Percentiles rank a stretch among this genome's conserved stretches.
Evolutionary conservation across 2,113 vertebrate genomes (phyloP).

Genomic region (Oenanthe melanoleuca): DNA sequence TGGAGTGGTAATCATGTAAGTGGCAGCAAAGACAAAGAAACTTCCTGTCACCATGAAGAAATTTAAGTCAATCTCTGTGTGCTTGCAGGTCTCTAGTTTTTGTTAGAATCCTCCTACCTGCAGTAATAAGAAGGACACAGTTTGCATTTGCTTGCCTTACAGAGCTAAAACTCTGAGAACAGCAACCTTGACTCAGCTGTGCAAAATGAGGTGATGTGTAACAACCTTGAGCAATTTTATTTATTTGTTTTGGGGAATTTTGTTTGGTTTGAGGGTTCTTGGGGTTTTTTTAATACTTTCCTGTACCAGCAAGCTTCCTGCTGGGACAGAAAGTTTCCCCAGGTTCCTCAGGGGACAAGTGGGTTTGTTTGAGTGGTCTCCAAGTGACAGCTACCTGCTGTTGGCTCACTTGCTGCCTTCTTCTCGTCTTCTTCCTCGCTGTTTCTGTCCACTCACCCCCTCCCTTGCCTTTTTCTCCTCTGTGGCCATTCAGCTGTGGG

Average conservation of each 20-base stretch:
- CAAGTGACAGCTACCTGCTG: not conserved
- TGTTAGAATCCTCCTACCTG: not conserved
- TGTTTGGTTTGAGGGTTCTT: conserved; percentile 39
- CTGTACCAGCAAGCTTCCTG: conserved; percentile 67
- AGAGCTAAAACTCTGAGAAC: not conserved
- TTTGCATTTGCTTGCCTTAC: not conserved
- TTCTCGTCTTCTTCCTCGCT: not conserved
- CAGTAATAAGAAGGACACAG: not conserved
- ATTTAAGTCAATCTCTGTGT: not conserved
- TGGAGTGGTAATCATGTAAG: not conserved
- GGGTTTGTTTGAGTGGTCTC: conserved; percentile 13
- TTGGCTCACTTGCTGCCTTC: not conserved
- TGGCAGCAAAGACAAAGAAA: not conserved
- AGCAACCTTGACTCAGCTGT: conserved; percentile 57
- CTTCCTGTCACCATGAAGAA: not conserved
- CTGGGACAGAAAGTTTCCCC: conserved; percentile 55
- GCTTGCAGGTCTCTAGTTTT: not conserved
- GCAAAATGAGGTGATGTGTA: conserved; percentile 43
- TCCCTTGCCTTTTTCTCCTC: not conserved
- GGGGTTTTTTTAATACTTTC: conserved; percentile 56
- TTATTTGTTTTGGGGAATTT: not conserved
- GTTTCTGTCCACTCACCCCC: not conserved
- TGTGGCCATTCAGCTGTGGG: not conserved
- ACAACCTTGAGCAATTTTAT: conserved; percentile 18
- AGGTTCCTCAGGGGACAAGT: conserved; percentile 2